Conservation (phyloP, 2,797 vertebrate genomes). For the Enteromius fasciolatus region DNA sequence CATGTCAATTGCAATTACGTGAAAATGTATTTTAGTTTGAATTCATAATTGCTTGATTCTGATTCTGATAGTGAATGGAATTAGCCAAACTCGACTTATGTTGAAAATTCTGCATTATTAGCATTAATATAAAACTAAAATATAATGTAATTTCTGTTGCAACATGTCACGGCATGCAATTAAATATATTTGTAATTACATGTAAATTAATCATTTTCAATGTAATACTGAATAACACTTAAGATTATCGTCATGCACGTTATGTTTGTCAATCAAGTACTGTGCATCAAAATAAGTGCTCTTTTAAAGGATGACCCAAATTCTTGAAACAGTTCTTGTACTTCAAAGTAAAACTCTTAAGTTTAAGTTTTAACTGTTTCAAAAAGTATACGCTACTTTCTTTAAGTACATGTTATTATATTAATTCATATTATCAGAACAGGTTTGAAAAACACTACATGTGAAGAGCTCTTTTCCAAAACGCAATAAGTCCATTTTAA, state of each 20-base stretch:
- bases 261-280: not conserved
- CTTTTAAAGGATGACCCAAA: not conserved
- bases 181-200: not conserved
- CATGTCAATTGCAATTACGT: not conserved
- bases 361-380: not conserved
- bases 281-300: not conserved
- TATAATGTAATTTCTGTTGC: not conserved
- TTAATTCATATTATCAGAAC: not conserved
- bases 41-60: too few species aligned
- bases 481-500: too few species aligned
- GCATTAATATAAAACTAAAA: not conserved
- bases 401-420: not conserved
- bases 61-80: not conserved
- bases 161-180: not conserved
- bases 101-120: not conserved
- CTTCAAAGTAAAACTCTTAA: not conserved
- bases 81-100: not conserved
- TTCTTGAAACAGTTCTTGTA: not conserved
- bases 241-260: not conserved
- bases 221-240: not conserved
- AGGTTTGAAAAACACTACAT: not conserved
- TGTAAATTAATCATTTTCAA: not conserved
- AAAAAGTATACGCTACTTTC: not conserved
- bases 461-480: too few species aligned
- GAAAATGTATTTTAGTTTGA: not conserved